Evolutionary conservation across 2,888 invertebrate species (phyloP).

Genomic region (Proisotoma minuta): DNA sequence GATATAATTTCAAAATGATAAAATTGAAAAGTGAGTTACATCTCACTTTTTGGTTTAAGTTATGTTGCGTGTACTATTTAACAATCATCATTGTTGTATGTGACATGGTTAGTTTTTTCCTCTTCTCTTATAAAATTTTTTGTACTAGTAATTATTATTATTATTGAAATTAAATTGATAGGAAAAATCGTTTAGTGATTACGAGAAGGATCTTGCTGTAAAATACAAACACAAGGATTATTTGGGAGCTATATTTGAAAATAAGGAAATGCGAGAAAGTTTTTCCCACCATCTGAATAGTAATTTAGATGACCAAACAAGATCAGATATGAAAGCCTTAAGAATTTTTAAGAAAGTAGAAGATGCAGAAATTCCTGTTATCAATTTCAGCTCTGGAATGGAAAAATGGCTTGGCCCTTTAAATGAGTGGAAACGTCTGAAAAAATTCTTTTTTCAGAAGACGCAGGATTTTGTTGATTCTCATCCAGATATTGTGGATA

Average conservation of each 20-base stretch:
- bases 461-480: conserved; percentile 24
- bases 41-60: no score
- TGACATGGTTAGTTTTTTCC: no score
- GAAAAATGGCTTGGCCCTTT: conserved; percentile 32
- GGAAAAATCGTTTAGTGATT: conserved; percentile 24
- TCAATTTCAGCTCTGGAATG: conserved; percentile 29
- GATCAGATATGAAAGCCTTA: conserved; percentile 25
- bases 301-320: conserved; percentile 23
- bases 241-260: conserved; percentile 29
- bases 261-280: conserved; percentile 19
- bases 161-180: conserved; percentile 9
- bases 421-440: conserved; percentile 32
- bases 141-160: no score
- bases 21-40: no score
- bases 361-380: conserved; percentile 23
- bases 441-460: conserved; percentile 30
- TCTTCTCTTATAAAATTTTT: no score
- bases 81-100: no score
- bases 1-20: no score
- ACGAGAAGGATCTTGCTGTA: conserved; percentile 15
- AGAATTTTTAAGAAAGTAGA: conserved; percentile 24
- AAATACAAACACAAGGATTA: conserved; percentile 29
- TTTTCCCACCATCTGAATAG: conserved; percentile 27
- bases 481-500: conserved; percentile 26
- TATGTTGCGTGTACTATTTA: no score